Conservation (phyloP, 2,797 vertebrate genomes). For the Sternarchorhynchus goeldii region DNA sequence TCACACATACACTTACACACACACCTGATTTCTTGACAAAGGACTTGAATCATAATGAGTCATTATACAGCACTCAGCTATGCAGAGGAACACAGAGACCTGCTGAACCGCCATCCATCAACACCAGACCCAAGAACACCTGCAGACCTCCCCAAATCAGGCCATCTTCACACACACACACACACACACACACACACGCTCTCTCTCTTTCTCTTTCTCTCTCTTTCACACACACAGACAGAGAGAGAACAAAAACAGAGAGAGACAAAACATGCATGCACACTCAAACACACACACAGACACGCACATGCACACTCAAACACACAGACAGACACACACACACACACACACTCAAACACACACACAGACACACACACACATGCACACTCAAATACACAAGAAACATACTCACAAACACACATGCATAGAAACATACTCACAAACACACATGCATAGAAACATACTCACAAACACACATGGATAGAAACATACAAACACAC, state of each 20-base stretch:
- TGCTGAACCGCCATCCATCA: constrained; percentile 39
- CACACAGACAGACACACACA: too few species aligned
- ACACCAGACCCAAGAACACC: constrained; percentile 28
- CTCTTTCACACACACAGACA: neutral
- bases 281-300: too few species aligned
- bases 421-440: too few species aligned
- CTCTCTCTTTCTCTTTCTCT: neutral
- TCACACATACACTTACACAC: constrained; percentile 27
- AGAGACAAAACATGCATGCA: too few species aligned
- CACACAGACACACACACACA: too few species aligned
- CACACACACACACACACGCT: constrained; percentile 17
- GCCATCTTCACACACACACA: constrained; percentile 23
- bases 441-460: too few species aligned
- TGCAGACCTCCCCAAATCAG: constrained; percentile 48
- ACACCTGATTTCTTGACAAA: constrained; percentile 32
- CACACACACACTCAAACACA: too few species aligned
- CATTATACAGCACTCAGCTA: constrained; percentile 42
- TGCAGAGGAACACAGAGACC: constrained; percentile 35
- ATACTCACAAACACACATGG: too few species aligned
- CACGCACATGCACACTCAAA: too few species aligned
- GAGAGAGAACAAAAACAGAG: neutral
- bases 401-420: neutral
- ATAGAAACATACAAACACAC: too few species aligned
- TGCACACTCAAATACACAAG: too few species aligned
- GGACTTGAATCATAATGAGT: constrained; percentile 43